Evolutionary conservation across 2,888 invertebrate species (phyloP), one percentile per base, ranked within the genome.

Genomic region (Nomada fucata): DNA sequence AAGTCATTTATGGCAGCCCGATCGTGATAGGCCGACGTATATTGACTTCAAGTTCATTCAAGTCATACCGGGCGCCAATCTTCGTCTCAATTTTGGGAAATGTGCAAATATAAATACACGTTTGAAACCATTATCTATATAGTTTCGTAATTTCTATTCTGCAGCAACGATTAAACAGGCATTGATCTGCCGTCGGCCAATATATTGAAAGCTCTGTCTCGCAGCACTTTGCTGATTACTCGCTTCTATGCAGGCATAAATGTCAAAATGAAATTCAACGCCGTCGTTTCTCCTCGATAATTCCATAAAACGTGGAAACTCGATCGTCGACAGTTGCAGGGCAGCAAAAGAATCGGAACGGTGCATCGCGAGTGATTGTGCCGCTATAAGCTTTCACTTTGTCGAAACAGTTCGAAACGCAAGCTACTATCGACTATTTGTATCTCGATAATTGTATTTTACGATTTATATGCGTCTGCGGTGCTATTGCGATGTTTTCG

Each of bases 151-250:
- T 82, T 86, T 88, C 86, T 86, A 90, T 88, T 88, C 82, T 67
- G 65, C 83, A 79, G 86, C 78, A 82, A 85, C 85, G 85, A 83
- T 79, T 72, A 78, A 84, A 76, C 75, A 74, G 65, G 59, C 70
- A 65, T 73, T 47, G 42, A 63, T 64, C 63, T 59, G 67, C 55
- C 70, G 71, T 29, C 68, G 75, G 63, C 59, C 76, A 79, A 85
- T 79, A 70, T 73, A 67, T 82, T 44, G 72, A 63, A 60, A 59
- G n/a, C 36, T 53, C 60, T 81, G 69, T 76, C 64, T 80, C 80
- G 77, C 60, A 87, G 83, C 87, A 89, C 91, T 89, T 86, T 87
- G 84, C 88, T 89, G 91, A 90, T 90, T 89, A 87, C 87, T 84
- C 80, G 85, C 83, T 78, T 81, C 80, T 68, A 79, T 73, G 68